A percentile compares a stretch with the other conserved stretches of the same genome.
These are phyloP conservation scores for Tinamus guttatus DNA, from an alignment of 2,113 vertebrate genomes.

Conservation along the genomic window DNA sequence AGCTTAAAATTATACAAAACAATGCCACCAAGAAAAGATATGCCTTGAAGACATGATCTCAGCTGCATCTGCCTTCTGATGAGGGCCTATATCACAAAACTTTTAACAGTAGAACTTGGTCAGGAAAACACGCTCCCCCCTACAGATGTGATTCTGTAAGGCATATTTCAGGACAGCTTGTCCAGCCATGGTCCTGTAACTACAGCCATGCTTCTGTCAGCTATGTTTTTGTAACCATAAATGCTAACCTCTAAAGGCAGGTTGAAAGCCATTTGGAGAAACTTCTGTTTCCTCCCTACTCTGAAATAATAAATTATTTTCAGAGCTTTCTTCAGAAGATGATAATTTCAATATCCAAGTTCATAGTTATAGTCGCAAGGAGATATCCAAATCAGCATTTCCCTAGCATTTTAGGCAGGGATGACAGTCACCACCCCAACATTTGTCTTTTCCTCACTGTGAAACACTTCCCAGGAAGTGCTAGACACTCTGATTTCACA, in stretches of 20 bases:
- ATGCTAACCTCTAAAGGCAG: background rate
- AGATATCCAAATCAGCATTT: background rate
- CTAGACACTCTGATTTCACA: background rate
- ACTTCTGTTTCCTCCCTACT: background rate
- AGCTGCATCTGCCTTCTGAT: background rate
- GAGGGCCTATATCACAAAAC: background rate
- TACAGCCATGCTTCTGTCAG: background rate
- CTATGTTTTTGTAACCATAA: background rate
- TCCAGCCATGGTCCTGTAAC: background rate
- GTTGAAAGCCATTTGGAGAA: background rate
- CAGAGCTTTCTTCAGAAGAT: background rate
- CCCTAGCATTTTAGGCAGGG: background rate
- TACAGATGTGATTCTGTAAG: background rate
- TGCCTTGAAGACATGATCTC: background rate
- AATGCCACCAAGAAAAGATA: background rate
- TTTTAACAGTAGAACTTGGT: background rate
- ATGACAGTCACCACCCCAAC: background rate
- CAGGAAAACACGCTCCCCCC: background rate
- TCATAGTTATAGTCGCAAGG: background rate
- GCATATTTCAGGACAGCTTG: background rate
- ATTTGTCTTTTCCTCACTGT: background rate
- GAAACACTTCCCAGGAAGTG: background rate
- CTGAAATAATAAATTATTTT: constrained; percentile 23
- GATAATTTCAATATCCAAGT: background rate
- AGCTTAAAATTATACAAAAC: background rate